Conservation (phyloP, 2,113 vertebrate species). For the Gobiocypris rarus region DNA sequence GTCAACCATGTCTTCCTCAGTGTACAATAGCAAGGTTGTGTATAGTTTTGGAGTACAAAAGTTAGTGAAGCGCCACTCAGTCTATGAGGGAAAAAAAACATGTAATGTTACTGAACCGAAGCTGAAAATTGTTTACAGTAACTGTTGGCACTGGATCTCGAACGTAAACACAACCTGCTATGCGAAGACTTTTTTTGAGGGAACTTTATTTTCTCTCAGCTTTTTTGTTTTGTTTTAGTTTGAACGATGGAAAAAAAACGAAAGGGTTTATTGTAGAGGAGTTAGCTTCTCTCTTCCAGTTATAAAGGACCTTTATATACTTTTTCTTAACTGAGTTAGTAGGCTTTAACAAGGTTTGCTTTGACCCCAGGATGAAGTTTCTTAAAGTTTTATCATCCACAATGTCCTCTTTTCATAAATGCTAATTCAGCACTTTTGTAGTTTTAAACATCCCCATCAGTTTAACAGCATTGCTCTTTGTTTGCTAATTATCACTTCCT, state of each 20-base stretch:
- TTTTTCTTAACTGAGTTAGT: not conserved
- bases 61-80: conserved; percentile 46
- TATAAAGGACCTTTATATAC: not conserved
- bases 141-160: conserved; percentile 30
- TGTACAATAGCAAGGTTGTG: conserved; percentile 42
- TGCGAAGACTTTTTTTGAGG: not conserved
- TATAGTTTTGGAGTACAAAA: conserved; percentile 29
- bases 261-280: not conserved
- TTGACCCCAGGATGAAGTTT: conserved; percentile 22
- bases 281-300: not conserved
- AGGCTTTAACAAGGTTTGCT: not conserved
- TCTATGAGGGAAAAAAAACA: conserved; percentile 33
- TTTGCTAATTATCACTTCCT: conserved; percentile 37
- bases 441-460: conserved; percentile 20
- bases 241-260: not conserved
- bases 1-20: conserved; percentile 30
- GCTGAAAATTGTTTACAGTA: conserved; percentile 48
- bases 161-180: conserved; percentile 50
- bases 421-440: conserved; percentile 45
- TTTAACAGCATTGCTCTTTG: conserved; percentile 25
- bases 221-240: conserved; percentile 16
- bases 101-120: conserved; percentile 48
- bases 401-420: conserved; percentile 39
- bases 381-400: conserved; percentile 17
- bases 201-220: conserved; percentile 17